These are phyloP conservation scores for Todus mexicanus DNA, from an alignment of 2,797 vertebrate species.

Conservation along the genomic window DNA sequence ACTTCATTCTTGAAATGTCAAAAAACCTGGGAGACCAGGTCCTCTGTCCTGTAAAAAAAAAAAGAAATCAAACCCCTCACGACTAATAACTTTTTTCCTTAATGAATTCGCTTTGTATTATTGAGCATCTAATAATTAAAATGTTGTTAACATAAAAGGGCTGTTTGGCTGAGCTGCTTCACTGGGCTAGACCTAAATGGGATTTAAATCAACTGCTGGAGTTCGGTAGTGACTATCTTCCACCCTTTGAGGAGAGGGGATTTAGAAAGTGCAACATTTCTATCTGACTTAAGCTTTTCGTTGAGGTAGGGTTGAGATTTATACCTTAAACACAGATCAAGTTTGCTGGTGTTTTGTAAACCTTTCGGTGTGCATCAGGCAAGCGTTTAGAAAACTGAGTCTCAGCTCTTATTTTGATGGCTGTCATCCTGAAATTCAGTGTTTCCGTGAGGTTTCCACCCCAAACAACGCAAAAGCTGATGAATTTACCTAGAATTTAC, in stretches of 20 bases:
- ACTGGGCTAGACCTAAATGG: not conserved
- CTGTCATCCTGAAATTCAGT: not conserved
- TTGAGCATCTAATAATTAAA: not conserved
- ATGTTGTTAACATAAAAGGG: not conserved
- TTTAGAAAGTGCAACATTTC: not conserved
- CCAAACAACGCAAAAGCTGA: not conserved
- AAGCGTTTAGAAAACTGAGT: not conserved
- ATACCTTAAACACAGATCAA: not conserved
- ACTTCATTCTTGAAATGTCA: not conserved
- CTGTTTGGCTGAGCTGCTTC: not conserved
- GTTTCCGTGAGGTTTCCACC: not conserved
- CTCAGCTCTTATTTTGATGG: not conserved
- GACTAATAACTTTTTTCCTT: not conserved
- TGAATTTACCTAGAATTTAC: not conserved
- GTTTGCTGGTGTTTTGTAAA: conserved; percentile 22
- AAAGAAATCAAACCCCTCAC: not conserved
- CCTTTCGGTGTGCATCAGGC: not conserved
- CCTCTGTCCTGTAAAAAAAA: not conserved
- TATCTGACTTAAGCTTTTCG: not conserved
- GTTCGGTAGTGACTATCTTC: not conserved
- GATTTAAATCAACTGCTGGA: not conserved
- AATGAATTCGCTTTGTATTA: not conserved
- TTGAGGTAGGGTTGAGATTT: not conserved
- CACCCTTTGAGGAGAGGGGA: not conserved
- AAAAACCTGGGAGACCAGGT: not conserved